A percentile compares a stretch with the other conserved stretches of the same genome.
phyloP scores from a whole-genome alignment of 1,140 invertebrate genomes.

The Drosophila carrolli region DNA sequence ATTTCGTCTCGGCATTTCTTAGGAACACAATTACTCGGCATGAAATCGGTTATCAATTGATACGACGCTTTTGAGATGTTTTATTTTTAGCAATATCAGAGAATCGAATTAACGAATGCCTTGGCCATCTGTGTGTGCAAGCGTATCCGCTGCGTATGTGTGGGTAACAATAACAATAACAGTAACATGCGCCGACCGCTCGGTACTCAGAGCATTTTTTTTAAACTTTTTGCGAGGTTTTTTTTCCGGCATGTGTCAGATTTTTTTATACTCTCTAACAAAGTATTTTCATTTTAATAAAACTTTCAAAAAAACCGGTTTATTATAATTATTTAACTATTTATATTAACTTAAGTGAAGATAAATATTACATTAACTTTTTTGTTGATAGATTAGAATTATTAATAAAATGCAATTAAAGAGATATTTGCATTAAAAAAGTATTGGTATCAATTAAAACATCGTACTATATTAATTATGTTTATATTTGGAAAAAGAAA shows the following conservation, averaged over 20 bases:
- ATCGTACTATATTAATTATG: too few relatives aligned
- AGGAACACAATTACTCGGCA: conserved; percentile 25
- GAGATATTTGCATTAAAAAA: too few relatives aligned
- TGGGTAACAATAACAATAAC: conserved; percentile 60
- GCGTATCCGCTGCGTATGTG: conserved; percentile 10
- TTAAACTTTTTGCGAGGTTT: conserved; percentile 34
- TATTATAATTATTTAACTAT: too few relatives aligned
- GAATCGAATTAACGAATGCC: conserved; percentile 14
- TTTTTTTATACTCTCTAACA: background rate
- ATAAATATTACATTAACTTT: too few relatives aligned
- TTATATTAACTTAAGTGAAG: too few relatives aligned
- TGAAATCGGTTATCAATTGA: conserved; percentile 65
- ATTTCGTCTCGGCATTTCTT: conserved; percentile 9
- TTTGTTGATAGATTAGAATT: too few relatives aligned
- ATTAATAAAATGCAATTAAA: too few relatives aligned
- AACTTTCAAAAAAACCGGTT: too few relatives aligned
- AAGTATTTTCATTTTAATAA: background rate
- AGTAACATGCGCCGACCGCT: conserved; percentile 45
- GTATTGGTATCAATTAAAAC: too few relatives aligned
- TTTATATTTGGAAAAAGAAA: too few relatives aligned
- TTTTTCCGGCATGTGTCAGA: conserved; percentile 47
- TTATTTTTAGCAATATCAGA: conserved; percentile 68
- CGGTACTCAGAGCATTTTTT: conserved; percentile 21
- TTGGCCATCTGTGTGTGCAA: conserved; percentile 4
- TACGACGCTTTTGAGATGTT: conserved; percentile 32